Evolutionary conservation across 2,797 vertebrate species (phyloP).

Genomic region (Siniperca obscura): DNA sequence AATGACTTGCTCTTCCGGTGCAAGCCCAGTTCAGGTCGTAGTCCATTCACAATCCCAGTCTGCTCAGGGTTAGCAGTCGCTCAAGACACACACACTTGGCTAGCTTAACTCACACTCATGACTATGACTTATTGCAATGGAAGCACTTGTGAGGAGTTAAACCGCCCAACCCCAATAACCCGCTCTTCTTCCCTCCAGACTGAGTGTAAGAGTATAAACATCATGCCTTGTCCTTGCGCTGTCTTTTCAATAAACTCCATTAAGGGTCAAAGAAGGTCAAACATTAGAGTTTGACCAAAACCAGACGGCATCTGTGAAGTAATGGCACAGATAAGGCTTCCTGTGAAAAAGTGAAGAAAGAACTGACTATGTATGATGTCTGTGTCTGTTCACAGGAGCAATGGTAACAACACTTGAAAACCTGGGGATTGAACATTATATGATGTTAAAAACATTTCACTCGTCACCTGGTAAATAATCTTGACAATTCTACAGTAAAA

Average conservation of each 20-base stretch:
- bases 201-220: constrained; percentile 32
- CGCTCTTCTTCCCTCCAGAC: constrained; percentile 24
- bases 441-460: background rate
- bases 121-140: constrained; percentile 58
- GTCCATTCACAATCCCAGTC: constrained; percentile 3
- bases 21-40: background rate
- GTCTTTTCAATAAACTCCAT: constrained; percentile 34
- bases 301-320: constrained; percentile 38
- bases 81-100: constrained; percentile 15
- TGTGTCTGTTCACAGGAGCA: constrained; percentile 1
- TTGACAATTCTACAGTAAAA: background rate
- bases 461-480: background rate
- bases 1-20: background rate
- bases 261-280: constrained; percentile 37
- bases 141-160: constrained; percentile 58
- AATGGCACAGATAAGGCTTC: constrained; percentile 38
- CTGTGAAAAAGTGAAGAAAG: constrained; percentile 19
- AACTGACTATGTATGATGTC: background rate
- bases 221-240: constrained; percentile 17
- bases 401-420: background rate
- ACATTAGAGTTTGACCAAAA: constrained; percentile 35
- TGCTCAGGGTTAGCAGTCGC: constrained; percentile 40
- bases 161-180: constrained; percentile 49
- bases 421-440: background rate
- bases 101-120: constrained; percentile 55